Evolutionary conservation across 2,797 vertebrate species (phyloP), one percentile per base, ranked within the genome.

Genomic region (Periophthalmus magnuspinnatus): DNA sequence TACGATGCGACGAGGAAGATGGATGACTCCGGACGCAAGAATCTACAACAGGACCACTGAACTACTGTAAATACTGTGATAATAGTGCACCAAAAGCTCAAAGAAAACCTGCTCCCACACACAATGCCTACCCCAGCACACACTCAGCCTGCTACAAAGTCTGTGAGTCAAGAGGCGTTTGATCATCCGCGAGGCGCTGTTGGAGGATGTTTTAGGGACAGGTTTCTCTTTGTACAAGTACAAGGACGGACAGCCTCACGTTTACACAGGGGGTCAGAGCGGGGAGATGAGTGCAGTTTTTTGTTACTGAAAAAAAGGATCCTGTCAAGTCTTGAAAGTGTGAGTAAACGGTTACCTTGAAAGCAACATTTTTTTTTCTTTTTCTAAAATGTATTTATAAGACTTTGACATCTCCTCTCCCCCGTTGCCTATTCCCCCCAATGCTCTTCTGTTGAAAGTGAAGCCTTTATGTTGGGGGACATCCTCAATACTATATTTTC

Each of bases 21-120:
- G 81, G 88, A 91, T 89, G 74, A 81, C 84, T 78, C 68, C 61
- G 9, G 52, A 21, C 69, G 81, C 87, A 81, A 14, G 84, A 70
- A 65, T 70, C 58, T 13, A 87, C 70, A 82, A 80, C 60, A 67
- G 57, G 57, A 65, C 28, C 38, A 60, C 16, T 0, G n/a, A 65
- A 76, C 77, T 71, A 59, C 69, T 52, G 59, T 64, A 69, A 57
- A 56, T 65, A 74, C 41, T 68, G 64, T 33, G 62, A 86, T 58
- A 72, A 77, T 38, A 65, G 74, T 58, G 41, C 61, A 59, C 48
- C 65, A 13, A 2, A 24, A 9, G 32, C 70, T 82, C 68, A 74
- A 64, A 84, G 74, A 52, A 70, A 78, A 57, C 57, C 74, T 74
- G 60, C 70, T 67, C 77, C 65, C 75, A 76, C 75, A 76, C 71